A percentile compares a stretch with the other conserved stretches of the same genome.
Conservation (phyloP, 2,797 vertebrate species). For the Sphaeramia orbicularis region DNA sequence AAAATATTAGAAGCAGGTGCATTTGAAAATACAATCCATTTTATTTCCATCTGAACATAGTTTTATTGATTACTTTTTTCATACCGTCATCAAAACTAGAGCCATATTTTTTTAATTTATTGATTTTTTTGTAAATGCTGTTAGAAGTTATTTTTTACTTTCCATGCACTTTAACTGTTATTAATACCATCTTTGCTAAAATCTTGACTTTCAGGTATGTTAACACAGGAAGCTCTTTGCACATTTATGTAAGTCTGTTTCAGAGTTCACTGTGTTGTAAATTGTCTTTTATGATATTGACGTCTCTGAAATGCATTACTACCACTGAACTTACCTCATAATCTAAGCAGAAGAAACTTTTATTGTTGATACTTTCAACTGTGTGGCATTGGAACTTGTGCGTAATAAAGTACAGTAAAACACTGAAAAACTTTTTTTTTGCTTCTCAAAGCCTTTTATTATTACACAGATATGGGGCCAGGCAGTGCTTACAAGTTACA, state of each 20-base stretch:
- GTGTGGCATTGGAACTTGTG: constrained; percentile 33
- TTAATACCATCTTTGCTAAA: background rate
- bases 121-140: constrained; percentile 2
- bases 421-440: constrained; percentile 29
- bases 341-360: constrained; percentile 4
- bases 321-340: constrained; percentile 39
- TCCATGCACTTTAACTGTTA: constrained; percentile 56
- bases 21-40: background rate
- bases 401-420: constrained; percentile 55
- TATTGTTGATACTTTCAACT: constrained; percentile 13
- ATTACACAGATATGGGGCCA: constrained; percentile 77
- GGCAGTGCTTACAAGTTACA: constrained; percentile 82
- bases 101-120: constrained; percentile 5
- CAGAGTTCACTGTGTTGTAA: constrained; percentile 15
- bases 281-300: constrained; percentile 36
- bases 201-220: constrained; percentile 4
- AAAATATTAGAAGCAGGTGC: background rate
- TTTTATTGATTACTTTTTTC: background rate
- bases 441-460: constrained; percentile 80
- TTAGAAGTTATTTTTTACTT: background rate
- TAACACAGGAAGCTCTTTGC: constrained; percentile 42
- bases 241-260: constrained; percentile 41
- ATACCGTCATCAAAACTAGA: background rate
- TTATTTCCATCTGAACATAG: too few species aligned
- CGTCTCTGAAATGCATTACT: constrained; percentile 20